Percentiles rank a stretch among this genome's conserved stretches.
Conservation (phyloP, 2,888 invertebrate species). For the Eupithecia abbreviata region DNA sequence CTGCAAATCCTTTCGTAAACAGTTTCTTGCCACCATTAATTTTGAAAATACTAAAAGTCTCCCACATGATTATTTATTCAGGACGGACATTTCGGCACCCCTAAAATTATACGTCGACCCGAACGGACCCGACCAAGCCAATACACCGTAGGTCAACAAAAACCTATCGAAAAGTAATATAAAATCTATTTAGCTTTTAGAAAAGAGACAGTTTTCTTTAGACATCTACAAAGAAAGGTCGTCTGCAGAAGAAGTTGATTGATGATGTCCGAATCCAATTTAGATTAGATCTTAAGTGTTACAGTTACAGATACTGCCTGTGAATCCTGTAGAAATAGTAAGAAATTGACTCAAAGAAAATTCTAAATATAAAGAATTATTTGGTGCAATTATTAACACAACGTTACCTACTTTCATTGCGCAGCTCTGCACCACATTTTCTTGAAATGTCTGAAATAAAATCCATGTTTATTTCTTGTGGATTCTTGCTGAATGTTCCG, state of each 20-base stretch:
- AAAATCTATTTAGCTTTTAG: slow-evolving; percentile 12
- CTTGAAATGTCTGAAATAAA: neutral
- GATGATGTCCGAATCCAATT: neutral
- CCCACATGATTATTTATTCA: slow-evolving; percentile 34
- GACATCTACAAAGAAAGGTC: neutral
- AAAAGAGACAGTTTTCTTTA: slow-evolving; percentile 21
- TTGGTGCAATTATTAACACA: neutral
- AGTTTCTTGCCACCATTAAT: slow-evolving; percentile 21
- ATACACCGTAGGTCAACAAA: slow-evolving; percentile 29
- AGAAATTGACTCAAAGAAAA: neutral
- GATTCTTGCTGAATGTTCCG: neutral
- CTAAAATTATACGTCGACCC: slow-evolving; percentile 38
- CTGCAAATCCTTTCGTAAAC: neutral
- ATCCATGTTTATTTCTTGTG: neutral
- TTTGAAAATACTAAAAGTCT: slow-evolving; percentile 36
- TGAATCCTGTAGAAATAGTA: neutral
- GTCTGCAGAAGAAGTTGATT: slow-evolving; percentile 4
- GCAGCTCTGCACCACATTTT: neutral
- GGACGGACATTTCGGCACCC: slow-evolving; percentile 34
- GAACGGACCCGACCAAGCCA: slow-evolving; percentile 18
- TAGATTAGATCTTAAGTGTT: neutral
- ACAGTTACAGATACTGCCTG: neutral
- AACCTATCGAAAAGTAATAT: slow-evolving; percentile 15
- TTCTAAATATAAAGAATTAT: neutral
- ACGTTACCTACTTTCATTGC: neutral